phyloP scores from a whole-genome alignment of 2,797 vertebrate species.

The Danio choprae region DNA sequence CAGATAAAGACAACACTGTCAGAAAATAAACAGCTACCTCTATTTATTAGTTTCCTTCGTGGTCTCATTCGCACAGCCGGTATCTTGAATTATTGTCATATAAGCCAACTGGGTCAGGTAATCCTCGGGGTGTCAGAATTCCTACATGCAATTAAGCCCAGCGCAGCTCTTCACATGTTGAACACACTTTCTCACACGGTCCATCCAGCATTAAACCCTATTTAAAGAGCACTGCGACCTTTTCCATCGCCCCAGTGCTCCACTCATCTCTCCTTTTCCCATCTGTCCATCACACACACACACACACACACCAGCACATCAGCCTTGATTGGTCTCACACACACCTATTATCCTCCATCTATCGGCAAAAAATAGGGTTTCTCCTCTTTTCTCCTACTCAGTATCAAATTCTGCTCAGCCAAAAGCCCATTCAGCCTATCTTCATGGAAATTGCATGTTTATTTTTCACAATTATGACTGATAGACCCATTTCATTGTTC shows the following conservation, averaged over 20 bases:
- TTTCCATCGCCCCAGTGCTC: constrained; percentile 42
- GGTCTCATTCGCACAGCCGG: constrained; percentile 3
- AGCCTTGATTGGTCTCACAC: constrained; percentile 58
- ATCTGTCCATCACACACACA: constrained; percentile 53
- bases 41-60: background rate
- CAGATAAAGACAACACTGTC: background rate
- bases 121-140: constrained; percentile 71
- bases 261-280: constrained; percentile 11
- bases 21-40: background rate
- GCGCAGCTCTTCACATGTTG: constrained; percentile 61
- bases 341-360: background rate
- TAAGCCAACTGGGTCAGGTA: constrained; percentile 61
- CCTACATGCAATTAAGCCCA: constrained; percentile 65
- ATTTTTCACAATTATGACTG: background rate
- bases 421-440: background rate
- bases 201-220: constrained; percentile 45
- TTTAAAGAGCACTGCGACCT: constrained; percentile 54
- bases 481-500: no score
- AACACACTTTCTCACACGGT: constrained; percentile 67
- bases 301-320: constrained; percentile 64
- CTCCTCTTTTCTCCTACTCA: constrained; percentile 38
- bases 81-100: constrained; percentile 34
- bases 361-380: constrained; percentile 54
- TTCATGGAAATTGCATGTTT: no score
- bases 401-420: background rate